Base-by-base conservation (phyloP, 2,113 vertebrate genomes). In the Bucco capensis region DNA sequence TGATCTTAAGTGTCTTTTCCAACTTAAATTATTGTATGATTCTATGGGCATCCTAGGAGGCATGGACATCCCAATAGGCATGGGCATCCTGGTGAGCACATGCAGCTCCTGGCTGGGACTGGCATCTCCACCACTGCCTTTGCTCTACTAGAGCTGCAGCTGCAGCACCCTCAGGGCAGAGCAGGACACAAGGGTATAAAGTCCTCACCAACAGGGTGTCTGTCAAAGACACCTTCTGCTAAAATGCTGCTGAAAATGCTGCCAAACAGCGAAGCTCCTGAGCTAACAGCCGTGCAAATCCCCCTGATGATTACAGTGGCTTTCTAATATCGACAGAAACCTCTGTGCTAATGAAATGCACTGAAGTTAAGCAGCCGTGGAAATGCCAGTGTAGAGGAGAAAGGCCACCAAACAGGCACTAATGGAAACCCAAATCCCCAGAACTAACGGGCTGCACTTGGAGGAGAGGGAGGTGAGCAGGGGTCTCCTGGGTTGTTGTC, bases 371-470 rank as follows among this genome's bases (percentile, higher is more conserved):
- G 95, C 93, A 92, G 82, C 95, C 90, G n/a, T 95, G 95, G 88
- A 94, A 96, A 97, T 94, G 93, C 88, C 88, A 92, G 84, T 49
- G 70, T 92, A 91, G 94, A 94, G 93, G 89, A 95, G 86, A 96
- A 90, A 94, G 94, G 89, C 93, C 93, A 95, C 85, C 91, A 93
- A 94, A 94, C 70, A 79, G 90, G 71, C 89, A 74, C 84, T 88
- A 94, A 96, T 95, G 93, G 96, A 94, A 97, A 95, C 75, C 74
- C 84, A 96, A 93, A 97, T 97, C 90, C 75, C 94, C 93, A 94
- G 95, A 97, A 96, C 90, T 93, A 96, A 96, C 53, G 1, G 71
- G 95, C 84, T 3, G 2, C 51, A 75, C 75, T 78, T 9, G 7
- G 81, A 92, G 70, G 58, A 57, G 49, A 77, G 23, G 38, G 46